Percentiles rank a stretch among this genome's conserved stretches.
Evolutionary conservation across 2,113 vertebrate species (phyloP).

Genomic region (Tringa solitaria): DNA sequence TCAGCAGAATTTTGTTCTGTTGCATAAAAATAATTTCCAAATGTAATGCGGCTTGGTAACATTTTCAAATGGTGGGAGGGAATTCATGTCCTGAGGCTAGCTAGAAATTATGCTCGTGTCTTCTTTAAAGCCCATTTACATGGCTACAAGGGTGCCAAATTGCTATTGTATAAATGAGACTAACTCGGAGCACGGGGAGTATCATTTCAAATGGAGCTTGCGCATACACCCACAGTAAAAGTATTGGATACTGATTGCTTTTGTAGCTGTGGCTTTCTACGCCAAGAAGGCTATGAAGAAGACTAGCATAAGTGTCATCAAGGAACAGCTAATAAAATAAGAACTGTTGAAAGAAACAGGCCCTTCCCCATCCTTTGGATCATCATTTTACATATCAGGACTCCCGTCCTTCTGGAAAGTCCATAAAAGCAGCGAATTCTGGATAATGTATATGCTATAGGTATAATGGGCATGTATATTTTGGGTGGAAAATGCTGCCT

Average conservation of each 20-base stretch:
- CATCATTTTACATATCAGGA: background rate
- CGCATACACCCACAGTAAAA: background rate
- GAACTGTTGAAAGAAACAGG: background rate
- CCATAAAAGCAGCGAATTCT: background rate
- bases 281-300: background rate
- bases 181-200: background rate
- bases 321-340: background rate
- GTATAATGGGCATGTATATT: background rate
- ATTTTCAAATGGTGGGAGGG: background rate
- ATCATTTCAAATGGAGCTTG: background rate
- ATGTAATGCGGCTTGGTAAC: background rate
- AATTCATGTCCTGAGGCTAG: background rate
- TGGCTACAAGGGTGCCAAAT: background rate
- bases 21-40: background rate
- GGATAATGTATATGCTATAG: background rate
- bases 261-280: background rate
- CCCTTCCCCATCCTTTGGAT: background rate
- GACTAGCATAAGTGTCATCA: background rate
- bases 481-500: background rate
- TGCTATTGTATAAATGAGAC: background rate
- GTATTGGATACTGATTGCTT: background rate
- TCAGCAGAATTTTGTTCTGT: background rate
- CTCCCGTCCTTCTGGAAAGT: background rate
- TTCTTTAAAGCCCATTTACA: slow-evolving; percentile 16
- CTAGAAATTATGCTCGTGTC: background rate